Base-by-base conservation (phyloP, 2,113 vertebrate species). In the Bubalus kerabau region DNA sequence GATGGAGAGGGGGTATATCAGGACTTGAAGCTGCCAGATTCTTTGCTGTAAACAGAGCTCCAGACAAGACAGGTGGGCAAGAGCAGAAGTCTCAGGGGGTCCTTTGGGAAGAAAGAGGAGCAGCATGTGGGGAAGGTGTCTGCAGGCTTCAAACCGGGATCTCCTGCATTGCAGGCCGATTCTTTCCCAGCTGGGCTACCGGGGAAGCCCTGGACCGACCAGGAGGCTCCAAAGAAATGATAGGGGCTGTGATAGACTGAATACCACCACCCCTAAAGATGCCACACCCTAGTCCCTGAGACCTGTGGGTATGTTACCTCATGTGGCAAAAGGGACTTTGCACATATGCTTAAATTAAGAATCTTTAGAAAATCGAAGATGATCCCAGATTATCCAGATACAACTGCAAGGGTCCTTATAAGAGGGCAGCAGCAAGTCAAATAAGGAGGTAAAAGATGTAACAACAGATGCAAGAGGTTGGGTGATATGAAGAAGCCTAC, bases 1-100 rank as follows among this genome's bases (percentile, higher is more conserved):
- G 1, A 11, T 1, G 46, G 50, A 2, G 11, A 48, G 16, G 1
- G 50, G 15, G 59, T 16, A 5, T 11, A 16, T 28, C 36, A 3
- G 7, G 36, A n/a, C 26, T 26, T 32, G 46, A n/a, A 46, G 30
- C 19, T 56, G 57, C 74, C 57, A 50, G 19, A 48, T 46, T 15
- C n/a, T 43, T 26, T 16, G 83, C 43, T n/a, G 5, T 36, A 81
- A 88, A 56, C 15, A 67, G 57, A 81, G 74, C 14, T 56, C 48
- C 1, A 3, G n/a, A 48, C 14, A 4, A 6, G 43, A 62, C 83
- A 17, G 32, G 32, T 2, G 52, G 71, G n/a, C 60, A 30, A 26
- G 83, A n/a, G 87, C 40, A 9, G 60, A n/a, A 13, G 48, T 74
- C 83, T 56, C 93, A 12, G 83, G 3, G 1, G 46, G 4, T n/a